phyloP scores from a whole-genome alignment of 2,888 invertebrate genomes.

The Cephus sareptanus region DNA sequence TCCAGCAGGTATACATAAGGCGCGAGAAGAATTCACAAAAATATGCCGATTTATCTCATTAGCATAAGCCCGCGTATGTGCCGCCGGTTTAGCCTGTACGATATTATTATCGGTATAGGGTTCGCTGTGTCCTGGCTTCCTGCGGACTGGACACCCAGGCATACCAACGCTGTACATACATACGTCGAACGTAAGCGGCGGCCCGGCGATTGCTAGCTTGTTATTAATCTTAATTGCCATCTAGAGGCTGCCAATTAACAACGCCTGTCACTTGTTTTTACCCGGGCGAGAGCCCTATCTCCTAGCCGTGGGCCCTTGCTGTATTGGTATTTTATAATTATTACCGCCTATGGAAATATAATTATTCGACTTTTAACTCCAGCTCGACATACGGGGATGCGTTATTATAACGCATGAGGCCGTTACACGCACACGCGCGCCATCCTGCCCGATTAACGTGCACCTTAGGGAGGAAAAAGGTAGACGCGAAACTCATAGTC shows the following conservation, averaged over 20 bases:
- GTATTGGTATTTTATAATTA: constrained; percentile 52
- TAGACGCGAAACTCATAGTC: background rate
- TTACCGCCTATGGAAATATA: constrained; percentile 38
- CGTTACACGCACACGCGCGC: constrained; percentile 48
- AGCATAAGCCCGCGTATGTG: constrained; percentile 19
- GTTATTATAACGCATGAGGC: constrained; percentile 37
- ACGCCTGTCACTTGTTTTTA: constrained; percentile 60
- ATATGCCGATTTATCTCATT: constrained; percentile 25
- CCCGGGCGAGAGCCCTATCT: constrained; percentile 36
- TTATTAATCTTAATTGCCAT: constrained; percentile 65
- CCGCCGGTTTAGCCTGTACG: constrained; percentile 9
- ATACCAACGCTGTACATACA: constrained; percentile 5
- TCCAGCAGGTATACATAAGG: background rate
- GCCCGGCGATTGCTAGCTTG: constrained; percentile 50
- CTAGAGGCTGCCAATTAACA: constrained; percentile 61
- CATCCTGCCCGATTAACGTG: constrained; percentile 26
- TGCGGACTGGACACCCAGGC: constrained; percentile 16
- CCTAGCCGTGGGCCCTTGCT: constrained; percentile 12
- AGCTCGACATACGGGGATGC: constrained; percentile 20
- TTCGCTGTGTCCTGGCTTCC: constrained; percentile 22
- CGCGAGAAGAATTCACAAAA: background rate
- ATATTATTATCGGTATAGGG: constrained; percentile 31
- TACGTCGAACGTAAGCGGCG: constrained; percentile 24
- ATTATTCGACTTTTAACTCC: constrained; percentile 32
- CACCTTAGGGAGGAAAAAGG: background rate